Evolutionary conservation across 92 coral and sea anemone genomes (phyloP), one percentile per base, ranked within the genome.

Genomic region (Plumapathes pennacea): DNA sequence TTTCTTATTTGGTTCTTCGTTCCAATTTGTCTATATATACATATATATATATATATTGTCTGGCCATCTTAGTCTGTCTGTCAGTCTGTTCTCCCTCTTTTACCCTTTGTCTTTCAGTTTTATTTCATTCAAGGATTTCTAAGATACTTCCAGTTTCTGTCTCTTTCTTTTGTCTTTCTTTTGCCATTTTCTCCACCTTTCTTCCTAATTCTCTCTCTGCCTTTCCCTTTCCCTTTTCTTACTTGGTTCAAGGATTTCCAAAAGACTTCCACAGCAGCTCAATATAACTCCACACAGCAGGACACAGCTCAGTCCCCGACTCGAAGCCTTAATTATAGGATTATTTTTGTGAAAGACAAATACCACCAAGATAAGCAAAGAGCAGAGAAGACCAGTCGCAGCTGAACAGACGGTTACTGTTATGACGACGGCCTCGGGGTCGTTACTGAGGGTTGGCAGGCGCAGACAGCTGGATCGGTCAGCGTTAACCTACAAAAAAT

Each of bases 291-390:
- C 74, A 6, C 25, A n/a, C 52, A 67, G 20, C 18, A 67, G 19
- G 10, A 51, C 26, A 29, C 74, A 67, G 44, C 74, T 52, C 2
- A 67, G 74, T 13, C 52, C 74, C 22, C 74, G 64, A 37, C 74
- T 67, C 10, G 74, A 67, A 7, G 74, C 74, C 26, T 67, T 67
- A 34, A 67, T 55, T 31, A 67, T 32, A 19, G 74, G 53, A n/a
- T 53, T 57, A 3, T 43, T 34, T 38, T 28, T 54, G 19, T 24
- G 32, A 19, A 38, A 10, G 25, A 54, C 30, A 25, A 41, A 67
- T 45, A 54, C 29, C 5, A 17, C n/a, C 32, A 67, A 48, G 9
- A 23, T 42, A 3, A 55, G 10, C 62, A 55, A 20, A 0, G 74
- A 33, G 24, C 74, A 67, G 0, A 55, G 10, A 12, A 67, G 21